A percentile compares a stretch with the other conserved stretches of the same genome.
Conservation (phyloP, 2,888 invertebrate genomes). For the Boloria selene region DNA sequence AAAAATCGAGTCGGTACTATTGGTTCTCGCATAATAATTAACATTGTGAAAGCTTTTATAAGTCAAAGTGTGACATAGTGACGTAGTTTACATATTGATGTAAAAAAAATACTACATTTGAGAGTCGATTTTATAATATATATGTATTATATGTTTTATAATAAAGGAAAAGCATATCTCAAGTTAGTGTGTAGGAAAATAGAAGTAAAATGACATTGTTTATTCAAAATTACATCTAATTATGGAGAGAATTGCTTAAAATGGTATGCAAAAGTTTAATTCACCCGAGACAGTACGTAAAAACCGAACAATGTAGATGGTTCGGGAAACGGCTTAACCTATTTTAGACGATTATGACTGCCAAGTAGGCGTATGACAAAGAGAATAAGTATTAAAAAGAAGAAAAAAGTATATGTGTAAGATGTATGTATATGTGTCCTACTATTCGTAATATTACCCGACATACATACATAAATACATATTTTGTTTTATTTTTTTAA, state of each 20-base stretch:
- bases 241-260: background rate
- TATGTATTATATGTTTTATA: too few relatives aligned
- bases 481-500: too few relatives aligned
- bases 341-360: conserved; percentile 25
- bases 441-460: background rate
- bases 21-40: conserved; percentile 1
- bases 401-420: conserved; percentile 1
- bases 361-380: conserved; percentile 23
- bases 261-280: background rate
- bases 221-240: background rate
- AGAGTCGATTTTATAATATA: too few relatives aligned
- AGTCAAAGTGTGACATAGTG: too few relatives aligned
- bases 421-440: background rate
- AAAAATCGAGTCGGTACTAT: background rate
- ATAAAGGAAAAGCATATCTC: too few relatives aligned
- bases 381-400: conserved; percentile 18
- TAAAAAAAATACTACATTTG: conserved; percentile 27
- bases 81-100: conserved; percentile 18
- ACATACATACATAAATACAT: too few relatives aligned
- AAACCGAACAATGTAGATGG: conserved; percentile 25
- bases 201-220: too few relatives aligned
- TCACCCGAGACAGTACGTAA: conserved; percentile 15
- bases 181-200: too few relatives aligned
- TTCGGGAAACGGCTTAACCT: conserved; percentile 22
- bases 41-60: background rate